These are phyloP conservation scores for Luperina nickerlii DNA, from an alignment of 2,888 invertebrate genomes.

Conservation along the genomic window DNA sequence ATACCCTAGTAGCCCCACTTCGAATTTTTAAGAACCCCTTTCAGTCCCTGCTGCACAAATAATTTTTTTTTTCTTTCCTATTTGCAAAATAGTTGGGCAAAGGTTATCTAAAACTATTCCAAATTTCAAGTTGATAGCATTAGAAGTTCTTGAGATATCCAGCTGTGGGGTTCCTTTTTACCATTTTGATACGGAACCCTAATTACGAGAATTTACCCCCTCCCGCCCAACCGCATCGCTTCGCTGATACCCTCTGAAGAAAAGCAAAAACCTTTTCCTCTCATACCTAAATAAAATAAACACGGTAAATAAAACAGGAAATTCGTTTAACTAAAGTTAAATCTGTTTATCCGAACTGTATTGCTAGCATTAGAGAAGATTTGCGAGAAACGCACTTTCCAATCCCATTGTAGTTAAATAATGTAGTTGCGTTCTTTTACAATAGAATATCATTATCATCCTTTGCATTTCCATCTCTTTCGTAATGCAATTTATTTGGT, in stretches of 20 bases:
- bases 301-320: conserved; percentile 62
- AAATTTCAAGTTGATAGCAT: too few species aligned
- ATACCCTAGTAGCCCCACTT: too few species aligned
- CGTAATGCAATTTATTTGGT: too few species aligned
- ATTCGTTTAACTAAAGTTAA: conserved; percentile 67
- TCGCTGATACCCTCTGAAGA: not conserved
- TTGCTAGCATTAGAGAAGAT: conserved; percentile 65
- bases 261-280: conserved; percentile 4
- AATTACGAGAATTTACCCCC: too few species aligned
- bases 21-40: too few species aligned
- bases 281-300: conserved; percentile 38
- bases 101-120: too few species aligned
- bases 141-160: too few species aligned
- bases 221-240: not conserved
- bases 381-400: conserved; percentile 51
- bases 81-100: too few species aligned
- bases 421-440: conserved; percentile 16
- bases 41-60: too few species aligned
- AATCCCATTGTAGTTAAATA: conserved; percentile 22
- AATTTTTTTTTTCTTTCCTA: too few species aligned
- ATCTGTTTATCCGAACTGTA: conserved; percentile 66
- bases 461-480: not conserved
- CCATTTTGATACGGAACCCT: too few species aligned
- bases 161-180: too few species aligned
- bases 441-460: not conserved